Evolutionary conservation across 2,888 invertebrate genomes (phyloP).

Genomic region (Stegana nigrithorax): DNA sequence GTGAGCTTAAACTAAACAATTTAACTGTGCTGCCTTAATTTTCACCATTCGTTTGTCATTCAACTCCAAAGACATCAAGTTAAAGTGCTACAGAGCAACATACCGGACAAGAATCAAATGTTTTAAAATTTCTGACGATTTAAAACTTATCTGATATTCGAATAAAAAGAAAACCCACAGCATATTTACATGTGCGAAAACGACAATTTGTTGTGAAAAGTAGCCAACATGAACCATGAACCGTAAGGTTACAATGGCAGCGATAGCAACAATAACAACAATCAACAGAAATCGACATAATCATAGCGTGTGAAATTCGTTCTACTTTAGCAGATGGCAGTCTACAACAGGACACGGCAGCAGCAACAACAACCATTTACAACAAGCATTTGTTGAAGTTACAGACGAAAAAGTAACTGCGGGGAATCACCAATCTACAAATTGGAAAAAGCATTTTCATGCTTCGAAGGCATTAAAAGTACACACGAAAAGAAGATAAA

Average conservation of each 20-base stretch:
- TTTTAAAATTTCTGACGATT: too few relatives aligned
- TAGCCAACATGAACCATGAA: conserved; percentile 7
- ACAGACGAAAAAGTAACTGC: too few relatives aligned
- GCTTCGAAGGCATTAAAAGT: conserved; percentile 58
- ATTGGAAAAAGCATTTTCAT: conserved; percentile 55
- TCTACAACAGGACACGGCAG: conserved; percentile 22
- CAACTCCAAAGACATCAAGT: too few relatives aligned
- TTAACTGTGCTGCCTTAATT: too few relatives aligned
- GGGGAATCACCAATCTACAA: too few relatives aligned
- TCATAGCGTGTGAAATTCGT: conserved; percentile 68
- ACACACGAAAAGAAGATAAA: conserved; percentile 39
- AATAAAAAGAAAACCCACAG: too few relatives aligned
- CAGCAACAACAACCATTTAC: conserved; percentile 15
- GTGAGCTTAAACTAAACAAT: too few relatives aligned
- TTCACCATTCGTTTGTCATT: too few relatives aligned
- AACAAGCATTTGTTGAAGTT: too few relatives aligned
- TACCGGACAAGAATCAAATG: too few relatives aligned
- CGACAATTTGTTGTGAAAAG: conserved; percentile 12
- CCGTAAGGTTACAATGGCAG: neutral
- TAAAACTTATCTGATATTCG: too few relatives aligned
- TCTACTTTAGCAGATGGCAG: conserved; percentile 59
- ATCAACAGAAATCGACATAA: conserved; percentile 59
- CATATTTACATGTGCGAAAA: neutral
- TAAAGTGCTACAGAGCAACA: too few relatives aligned
- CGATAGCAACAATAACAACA: conserved; percentile 32